phyloP scores from a whole-genome alignment of 2,113 vertebrate species.

The Perognathus longimembris region DNA sequence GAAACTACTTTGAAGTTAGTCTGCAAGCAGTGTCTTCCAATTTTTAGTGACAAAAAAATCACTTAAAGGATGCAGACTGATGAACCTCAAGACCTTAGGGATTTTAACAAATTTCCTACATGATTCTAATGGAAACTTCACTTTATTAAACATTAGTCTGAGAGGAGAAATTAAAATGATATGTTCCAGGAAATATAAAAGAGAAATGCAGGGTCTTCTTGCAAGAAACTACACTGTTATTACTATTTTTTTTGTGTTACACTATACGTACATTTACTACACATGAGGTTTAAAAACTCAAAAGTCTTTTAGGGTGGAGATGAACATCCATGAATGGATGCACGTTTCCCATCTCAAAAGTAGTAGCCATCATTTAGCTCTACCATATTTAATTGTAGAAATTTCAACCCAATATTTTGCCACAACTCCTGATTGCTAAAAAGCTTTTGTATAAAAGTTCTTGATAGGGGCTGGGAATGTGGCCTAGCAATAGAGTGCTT shows the following conservation, averaged over 20 bases:
- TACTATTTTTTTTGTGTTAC: background rate
- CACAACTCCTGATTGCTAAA: slow-evolving; percentile 21
- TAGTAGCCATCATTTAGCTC: background rate
- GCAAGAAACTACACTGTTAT: slow-evolving; percentile 15
- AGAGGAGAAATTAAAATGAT: slow-evolving; percentile 17
- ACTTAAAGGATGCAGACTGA: background rate
- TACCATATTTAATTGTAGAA: background rate
- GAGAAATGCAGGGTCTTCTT: background rate
- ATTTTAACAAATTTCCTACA: slow-evolving; percentile 10
- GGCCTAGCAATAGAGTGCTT: no score
- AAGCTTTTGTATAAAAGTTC: slow-evolving; percentile 19
- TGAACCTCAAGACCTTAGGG: background rate
- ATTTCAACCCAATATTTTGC: background rate
- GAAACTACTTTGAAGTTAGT: slow-evolving; percentile 15
- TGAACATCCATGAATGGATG: slow-evolving; percentile 20
- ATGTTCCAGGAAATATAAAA: background rate
- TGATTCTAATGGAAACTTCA: slow-evolving; percentile 25
- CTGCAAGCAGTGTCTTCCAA: slow-evolving; percentile 1
- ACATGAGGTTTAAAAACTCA: background rate
- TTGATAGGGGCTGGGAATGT: background rate
- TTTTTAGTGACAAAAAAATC: slow-evolving; percentile 13
- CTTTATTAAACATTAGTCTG: background rate
- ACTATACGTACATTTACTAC: background rate
- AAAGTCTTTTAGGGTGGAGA: background rate
- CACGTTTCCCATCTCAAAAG: background rate